These are phyloP conservation scores for Percina caprodes DNA, from an alignment of 2,113 vertebrate genomes.

Conservation along the genomic window DNA sequence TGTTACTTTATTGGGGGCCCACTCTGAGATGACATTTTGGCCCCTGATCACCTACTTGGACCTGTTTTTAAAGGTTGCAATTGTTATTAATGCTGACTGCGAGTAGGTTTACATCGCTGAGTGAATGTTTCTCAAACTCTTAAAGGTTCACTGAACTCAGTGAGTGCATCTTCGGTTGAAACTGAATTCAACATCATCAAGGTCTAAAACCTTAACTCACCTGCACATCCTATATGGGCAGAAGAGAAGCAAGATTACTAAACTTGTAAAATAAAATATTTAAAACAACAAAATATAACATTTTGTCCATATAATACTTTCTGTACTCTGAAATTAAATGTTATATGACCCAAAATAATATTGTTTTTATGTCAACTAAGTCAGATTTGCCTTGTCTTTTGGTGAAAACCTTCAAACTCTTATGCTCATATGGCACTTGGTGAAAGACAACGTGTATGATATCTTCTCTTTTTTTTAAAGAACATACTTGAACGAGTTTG, in stretches of 20 bases:
- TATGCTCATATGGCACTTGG: conserved; percentile 13
- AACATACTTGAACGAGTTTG: neutral
- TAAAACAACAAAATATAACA: conserved; percentile 1
- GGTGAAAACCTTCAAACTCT: neutral
- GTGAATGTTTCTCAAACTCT: neutral
- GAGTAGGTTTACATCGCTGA: neutral
- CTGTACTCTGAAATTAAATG: conserved; percentile 15
- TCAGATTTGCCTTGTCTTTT: neutral
- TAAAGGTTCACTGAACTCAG: conserved; percentile 9
- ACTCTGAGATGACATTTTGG: conserved; percentile 17
- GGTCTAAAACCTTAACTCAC: conserved; percentile 25
- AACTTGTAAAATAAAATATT: conserved; percentile 10
- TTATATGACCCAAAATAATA: conserved; percentile 2
- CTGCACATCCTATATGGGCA: conserved; percentile 5
- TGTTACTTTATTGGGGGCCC: neutral
- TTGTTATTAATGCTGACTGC: neutral
- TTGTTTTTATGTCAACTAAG: neutral
- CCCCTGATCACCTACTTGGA: conserved; percentile 13
- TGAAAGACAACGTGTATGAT: conserved; percentile 5
- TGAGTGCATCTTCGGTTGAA: conserved; percentile 11
- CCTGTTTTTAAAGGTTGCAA: neutral
- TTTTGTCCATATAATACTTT: conserved; percentile 33
- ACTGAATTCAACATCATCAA: conserved; percentile 54
- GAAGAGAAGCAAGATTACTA: conserved; percentile 6
- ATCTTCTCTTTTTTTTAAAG: neutral